Evolutionary conservation across 2,888 invertebrate genomes (phyloP), one percentile per base, ranked within the genome.

Genomic region (Metacarcinus magister): DNA sequence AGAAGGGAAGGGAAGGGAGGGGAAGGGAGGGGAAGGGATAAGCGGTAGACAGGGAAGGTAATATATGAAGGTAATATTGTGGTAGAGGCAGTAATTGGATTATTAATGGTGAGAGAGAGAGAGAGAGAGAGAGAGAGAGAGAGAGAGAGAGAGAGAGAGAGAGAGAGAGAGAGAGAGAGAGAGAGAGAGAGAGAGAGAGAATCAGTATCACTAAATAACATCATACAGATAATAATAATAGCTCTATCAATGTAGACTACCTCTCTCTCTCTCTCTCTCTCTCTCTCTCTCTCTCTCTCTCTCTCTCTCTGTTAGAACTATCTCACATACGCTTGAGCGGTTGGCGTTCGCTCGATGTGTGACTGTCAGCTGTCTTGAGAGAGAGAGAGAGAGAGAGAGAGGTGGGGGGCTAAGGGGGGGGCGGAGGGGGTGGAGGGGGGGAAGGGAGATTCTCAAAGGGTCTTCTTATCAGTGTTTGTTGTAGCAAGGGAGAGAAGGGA

Each of bases 81-180:
- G 82, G 82, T 32, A 32, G 82, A 82, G 28, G 82, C 82, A 32
- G 82, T 82, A 82, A 82, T 82, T 82, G 23, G 67, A 67, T 67
- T 67, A 67, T 67, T 67, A 67, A 67, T 67, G 67, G 67, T 16
- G 28, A 91, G 91, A 91, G 91, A 91, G 91, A 91, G 91, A 91
- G 91, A 91, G 91, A 91, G 91, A 91, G 46, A 91, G 46, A 91
- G 46, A 91, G 46, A 23, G 46, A 91, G 91, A 91, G 91, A 91
- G 91, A 91, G 91, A 91, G 91, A 91, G 91, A 91, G 91, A 91
- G 48, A 91, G 48, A 91, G 48, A 91, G 48, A n/a, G 48, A 91
- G 91, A 91, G 91, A 91, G 91, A 91, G 91, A 91, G 91, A 91
- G 91, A 91, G 91, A 91, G 48, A 91, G 48, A 91, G 91, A 91